Percentiles rank a stretch among this genome's conserved stretches.
phyloP scores from a whole-genome alignment of 2,113 vertebrate species.

The Atlantisia rogersi region DNA sequence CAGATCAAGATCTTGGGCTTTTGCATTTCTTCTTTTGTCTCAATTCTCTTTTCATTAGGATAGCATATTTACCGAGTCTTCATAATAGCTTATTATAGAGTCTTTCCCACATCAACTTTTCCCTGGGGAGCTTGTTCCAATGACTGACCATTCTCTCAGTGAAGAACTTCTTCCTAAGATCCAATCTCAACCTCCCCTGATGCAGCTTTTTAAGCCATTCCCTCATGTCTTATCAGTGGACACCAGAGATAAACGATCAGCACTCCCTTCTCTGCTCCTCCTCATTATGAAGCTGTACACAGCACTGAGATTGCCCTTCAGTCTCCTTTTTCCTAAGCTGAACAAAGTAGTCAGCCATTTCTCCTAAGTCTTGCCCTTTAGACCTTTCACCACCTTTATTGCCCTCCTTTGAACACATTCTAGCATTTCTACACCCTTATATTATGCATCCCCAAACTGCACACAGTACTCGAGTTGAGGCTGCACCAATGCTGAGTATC shows the following conservation, averaged over 20 bases:
- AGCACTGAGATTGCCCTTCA: background rate
- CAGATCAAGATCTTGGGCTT: background rate
- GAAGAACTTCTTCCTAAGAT: background rate
- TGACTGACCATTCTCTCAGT: background rate
- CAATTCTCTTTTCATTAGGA: background rate
- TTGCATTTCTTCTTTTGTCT: background rate
- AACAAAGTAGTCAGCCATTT: background rate
- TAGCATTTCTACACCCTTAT: background rate
- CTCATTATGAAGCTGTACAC: background rate
- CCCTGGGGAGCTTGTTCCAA: background rate
- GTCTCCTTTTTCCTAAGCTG: background rate
- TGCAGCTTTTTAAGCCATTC: background rate
- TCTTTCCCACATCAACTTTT: background rate
- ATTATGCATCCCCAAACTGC: background rate
- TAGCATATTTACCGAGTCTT: background rate
- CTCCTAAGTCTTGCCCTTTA: background rate
- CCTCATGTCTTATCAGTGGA: rapidly evolving
- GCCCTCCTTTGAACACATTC: background rate
- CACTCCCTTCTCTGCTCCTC: background rate
- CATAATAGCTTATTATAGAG: background rate
- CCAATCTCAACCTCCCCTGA: background rate
- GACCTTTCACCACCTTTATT: background rate
- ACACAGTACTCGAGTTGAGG: background rate
- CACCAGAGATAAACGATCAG: background rate
- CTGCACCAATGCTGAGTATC: rapidly evolving